Conservation (phyloP, 2,797 vertebrate genomes). For the Thripadectes ignobilis region DNA sequence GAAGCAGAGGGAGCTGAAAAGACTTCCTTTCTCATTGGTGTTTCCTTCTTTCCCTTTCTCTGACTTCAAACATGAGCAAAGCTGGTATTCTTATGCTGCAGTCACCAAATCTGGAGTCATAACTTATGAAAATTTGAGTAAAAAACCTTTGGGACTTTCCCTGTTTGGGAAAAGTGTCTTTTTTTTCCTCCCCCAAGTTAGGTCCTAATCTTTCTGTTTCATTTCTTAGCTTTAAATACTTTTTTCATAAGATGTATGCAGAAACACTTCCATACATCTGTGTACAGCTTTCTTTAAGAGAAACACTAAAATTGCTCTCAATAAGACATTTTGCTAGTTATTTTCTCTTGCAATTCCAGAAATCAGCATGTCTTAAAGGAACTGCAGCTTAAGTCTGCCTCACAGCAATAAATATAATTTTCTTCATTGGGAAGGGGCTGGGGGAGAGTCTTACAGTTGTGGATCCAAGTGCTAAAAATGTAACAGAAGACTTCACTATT, state of each 20-base stretch:
- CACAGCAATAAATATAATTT: neutral
- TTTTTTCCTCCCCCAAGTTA: neutral
- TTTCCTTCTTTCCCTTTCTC: neutral
- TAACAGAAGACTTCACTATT: neutral
- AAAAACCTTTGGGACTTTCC: neutral
- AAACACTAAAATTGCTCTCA: neutral
- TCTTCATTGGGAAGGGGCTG: neutral
- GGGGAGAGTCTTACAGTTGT: neutral
- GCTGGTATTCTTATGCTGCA: neutral
- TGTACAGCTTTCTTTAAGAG: neutral
- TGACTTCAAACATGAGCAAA: neutral
- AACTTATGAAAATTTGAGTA: neutral
- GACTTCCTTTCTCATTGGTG: neutral
- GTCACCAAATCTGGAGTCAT: neutral
- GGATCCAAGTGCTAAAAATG: neutral
- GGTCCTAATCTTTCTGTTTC: neutral
- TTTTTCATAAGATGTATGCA: neutral
- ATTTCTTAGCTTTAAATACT: neutral
- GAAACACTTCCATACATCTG: neutral
- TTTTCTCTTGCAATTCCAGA: neutral
- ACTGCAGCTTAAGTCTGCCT: neutral
- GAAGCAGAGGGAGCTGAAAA: neutral
- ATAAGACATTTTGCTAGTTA: neutral
- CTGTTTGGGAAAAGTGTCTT: neutral
- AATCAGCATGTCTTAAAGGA: neutral